Percentiles rank a stretch among this genome's conserved stretches.
phyloP scores from a whole-genome alignment of 1,140 invertebrate genomes.

The Drosophila neocordata region DNA sequence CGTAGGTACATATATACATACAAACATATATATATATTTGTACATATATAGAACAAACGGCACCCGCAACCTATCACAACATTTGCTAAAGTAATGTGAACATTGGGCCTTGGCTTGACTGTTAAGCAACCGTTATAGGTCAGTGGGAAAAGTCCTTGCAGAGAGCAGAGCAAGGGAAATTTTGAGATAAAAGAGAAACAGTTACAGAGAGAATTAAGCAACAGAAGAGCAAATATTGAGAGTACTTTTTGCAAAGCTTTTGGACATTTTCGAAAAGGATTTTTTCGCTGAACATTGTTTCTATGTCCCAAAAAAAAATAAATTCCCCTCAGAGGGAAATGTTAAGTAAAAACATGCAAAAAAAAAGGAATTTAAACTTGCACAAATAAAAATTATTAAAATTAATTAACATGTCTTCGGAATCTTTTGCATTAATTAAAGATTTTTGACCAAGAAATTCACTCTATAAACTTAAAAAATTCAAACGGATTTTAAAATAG shows the following conservation, averaged over 20 bases:
- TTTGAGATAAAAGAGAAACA: not conserved
- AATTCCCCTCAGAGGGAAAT: conserved; percentile 29
- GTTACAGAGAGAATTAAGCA: not conserved
- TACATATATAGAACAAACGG: conserved; percentile 17
- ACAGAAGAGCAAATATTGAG: not conserved
- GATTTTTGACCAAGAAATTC: too few relatives aligned
- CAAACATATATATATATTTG: conserved; percentile 24
- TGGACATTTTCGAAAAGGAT: conserved; percentile 51
- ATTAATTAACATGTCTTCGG: too few relatives aligned
- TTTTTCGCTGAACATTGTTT: not conserved
- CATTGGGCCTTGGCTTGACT: conserved; percentile 40
- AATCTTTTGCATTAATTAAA: too few relatives aligned
- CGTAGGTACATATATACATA: conserved; percentile 24
- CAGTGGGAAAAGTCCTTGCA: conserved; percentile 56
- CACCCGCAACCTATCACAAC: conserved; percentile 74
- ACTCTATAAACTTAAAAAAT: too few relatives aligned
- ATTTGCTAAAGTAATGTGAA: conserved; percentile 47
- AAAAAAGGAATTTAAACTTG: not conserved
- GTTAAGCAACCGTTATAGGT: conserved; percentile 65
- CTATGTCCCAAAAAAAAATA: conserved; percentile 49
- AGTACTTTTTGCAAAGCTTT: conserved; percentile 25
- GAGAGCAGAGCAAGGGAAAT: not conserved
- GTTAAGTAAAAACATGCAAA: conserved; percentile 6
- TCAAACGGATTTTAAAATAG: too few relatives aligned
- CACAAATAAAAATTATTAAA: too few relatives aligned